Evolutionary conservation across 2,797 vertebrate genomes (phyloP), one percentile per base, ranked within the genome.

Genomic region (Monodelphis domestica): DNA sequence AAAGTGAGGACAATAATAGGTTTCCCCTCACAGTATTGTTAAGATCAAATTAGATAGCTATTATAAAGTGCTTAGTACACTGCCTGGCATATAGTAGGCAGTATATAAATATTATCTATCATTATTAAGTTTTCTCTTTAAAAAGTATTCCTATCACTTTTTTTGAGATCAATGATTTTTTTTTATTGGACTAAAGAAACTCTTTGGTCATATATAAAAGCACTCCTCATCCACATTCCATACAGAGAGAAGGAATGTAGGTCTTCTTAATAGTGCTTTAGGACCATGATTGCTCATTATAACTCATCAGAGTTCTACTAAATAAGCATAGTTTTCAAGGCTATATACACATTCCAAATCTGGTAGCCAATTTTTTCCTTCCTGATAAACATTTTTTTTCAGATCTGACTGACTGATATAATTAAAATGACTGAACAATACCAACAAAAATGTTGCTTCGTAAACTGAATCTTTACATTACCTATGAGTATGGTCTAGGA

Each of bases 331-430:
- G 2, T 78, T 78, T 70, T 78, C n/a, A 24, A 78, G 63, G 12
- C 15, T 78, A 0, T 78, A 24, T 45, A 45, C 7, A 38, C n/a
- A 24, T 78, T 78, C 17, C n/a, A 45, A 45, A 78, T 45, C 6
- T 45, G 63, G 15, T 45, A 78, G n/a, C 9, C 17, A 78, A 24
- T 78, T 78, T 24, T 24, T n/a, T 78, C 45, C 63, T 54, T 93
- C 91, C 53, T 84, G 50, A 3, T 84, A 91, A 91, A 53, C 15
- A 10, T 4, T 59, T 87, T n/a, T n/a, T 92, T 92, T 63, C 94
- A 94, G 93, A 92, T 33, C 30, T 56, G n/a, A n/a, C n/a, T n/a
- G n/a, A n/a, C n/a, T n/a, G n/a, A n/a, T n/a, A n/a, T n/a, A n/a
- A n/a, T n/a, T n/a, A n/a, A n/a, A n/a, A n/a, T n/a, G n/a, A n/a